A percentile compares a stretch with the other conserved stretches of the same genome.
phyloP scores from a whole-genome alignment of 1,140 invertebrate genomes.

The Atta colombica region DNA sequence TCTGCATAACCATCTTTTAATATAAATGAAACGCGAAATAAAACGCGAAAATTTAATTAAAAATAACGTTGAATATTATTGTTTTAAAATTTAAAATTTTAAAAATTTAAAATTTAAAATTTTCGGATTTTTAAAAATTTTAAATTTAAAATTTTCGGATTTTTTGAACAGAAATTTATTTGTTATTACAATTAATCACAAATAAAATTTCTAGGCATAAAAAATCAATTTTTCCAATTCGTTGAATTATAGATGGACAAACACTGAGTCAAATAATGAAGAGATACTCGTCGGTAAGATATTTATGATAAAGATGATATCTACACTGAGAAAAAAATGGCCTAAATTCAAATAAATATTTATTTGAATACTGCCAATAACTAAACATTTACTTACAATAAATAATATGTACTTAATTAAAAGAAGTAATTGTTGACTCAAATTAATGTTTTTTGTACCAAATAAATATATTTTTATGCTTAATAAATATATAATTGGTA shows the following conservation, averaged over 20 bases:
- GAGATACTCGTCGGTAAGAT: constrained; percentile 70
- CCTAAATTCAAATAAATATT: too few species aligned
- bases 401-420: too few species aligned
- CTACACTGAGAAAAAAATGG: too few species aligned
- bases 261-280: constrained; percentile 46
- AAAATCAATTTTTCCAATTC: neutral
- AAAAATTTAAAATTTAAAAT: too few species aligned
- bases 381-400: too few species aligned
- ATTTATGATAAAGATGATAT: neutral
- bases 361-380: too few species aligned
- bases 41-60: neutral
- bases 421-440: too few species aligned
- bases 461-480: too few species aligned
- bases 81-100: too few species aligned
- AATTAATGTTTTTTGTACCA: too few species aligned
- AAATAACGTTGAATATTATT: neutral
- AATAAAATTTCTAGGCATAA: neutral
- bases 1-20: neutral
- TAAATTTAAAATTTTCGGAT: neutral
- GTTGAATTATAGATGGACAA: constrained; percentile 11
- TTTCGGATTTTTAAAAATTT: too few species aligned
- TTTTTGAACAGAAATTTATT: neutral
- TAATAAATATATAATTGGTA: too few species aligned
- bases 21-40: neutral
- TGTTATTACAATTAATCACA: neutral